Conservation (phyloP, 1,140 invertebrate genomes). For the Drosophila bocki region DNA sequence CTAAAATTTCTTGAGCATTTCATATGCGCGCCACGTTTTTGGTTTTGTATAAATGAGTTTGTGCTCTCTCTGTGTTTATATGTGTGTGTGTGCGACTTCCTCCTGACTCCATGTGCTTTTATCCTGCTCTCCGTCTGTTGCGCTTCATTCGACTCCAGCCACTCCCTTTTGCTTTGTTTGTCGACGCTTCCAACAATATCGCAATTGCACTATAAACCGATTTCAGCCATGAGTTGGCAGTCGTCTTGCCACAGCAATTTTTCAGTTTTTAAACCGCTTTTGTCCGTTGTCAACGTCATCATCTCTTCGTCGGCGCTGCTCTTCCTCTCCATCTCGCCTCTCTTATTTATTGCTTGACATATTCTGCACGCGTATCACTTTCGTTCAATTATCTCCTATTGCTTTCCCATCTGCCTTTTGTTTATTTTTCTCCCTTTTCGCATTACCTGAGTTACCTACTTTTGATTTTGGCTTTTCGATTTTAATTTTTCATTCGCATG, state of each 20-base stretch:
- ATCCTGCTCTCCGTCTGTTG: conserved; percentile 60
- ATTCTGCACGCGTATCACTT: conserved; percentile 64
- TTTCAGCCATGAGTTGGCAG: conserved; percentile 23
- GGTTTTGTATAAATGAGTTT: conserved; percentile 21
- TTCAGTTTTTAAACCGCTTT: conserved; percentile 12
- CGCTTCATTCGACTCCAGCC: conserved; percentile 44
- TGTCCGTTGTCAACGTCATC: conserved; percentile 46
- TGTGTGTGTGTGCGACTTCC: conserved; percentile 60
- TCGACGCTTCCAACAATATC: conserved; percentile 4
- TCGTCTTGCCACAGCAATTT: conserved; percentile 10
- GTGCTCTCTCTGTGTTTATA: background rate
- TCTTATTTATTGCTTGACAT: conserved; percentile 38
- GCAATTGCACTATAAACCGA: conserved; percentile 24
- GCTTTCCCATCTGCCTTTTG: conserved; percentile 22
- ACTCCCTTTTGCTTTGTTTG: conserved; percentile 64
- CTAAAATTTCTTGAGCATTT: conserved; percentile 47
- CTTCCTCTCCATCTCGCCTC: conserved; percentile 12
- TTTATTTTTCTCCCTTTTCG: conserved; percentile 23
- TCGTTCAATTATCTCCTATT: conserved; percentile 57
- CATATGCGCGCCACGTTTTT: conserved; percentile 75
- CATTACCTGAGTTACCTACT: conserved; percentile 48
- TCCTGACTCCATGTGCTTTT: conserved; percentile 67
- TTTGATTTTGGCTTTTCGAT: conserved; percentile 26
- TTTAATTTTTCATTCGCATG: conserved; percentile 30
- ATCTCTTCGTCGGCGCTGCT: conserved; percentile 19